phyloP scores from a whole-genome alignment of 23 tunicate species.

The Halocynthia roretzi region DNA sequence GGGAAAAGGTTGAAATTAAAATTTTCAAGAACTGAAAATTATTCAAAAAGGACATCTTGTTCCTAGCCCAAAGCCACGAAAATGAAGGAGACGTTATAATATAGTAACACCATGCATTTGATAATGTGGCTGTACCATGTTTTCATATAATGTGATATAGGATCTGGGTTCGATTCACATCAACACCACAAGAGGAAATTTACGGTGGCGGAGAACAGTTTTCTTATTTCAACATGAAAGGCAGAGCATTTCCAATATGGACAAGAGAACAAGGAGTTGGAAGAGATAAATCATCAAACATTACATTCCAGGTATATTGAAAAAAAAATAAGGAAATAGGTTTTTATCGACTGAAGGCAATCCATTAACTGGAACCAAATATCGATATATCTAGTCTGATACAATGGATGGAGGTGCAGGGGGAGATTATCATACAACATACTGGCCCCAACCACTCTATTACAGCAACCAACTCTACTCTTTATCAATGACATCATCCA shows the following conservation, averaged over 20 bases:
- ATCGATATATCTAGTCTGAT: slow-evolving; percentile 10
- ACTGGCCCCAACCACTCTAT: slow-evolving; percentile 86
- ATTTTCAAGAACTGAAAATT: not conserved
- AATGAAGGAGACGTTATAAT: not conserved
- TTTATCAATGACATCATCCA: slow-evolving; percentile 20
- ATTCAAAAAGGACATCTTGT: not conserved
- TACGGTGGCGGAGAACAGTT: slow-evolving; percentile 91
- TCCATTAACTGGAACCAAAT: not conserved
- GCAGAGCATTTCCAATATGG: slow-evolving; percentile 89
- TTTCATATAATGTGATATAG: not conserved
- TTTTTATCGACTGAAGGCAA: not conserved
- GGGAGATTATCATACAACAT: slow-evolving; percentile 96
- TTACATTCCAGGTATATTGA: slow-evolving; percentile 11
- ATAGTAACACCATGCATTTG: not conserved
- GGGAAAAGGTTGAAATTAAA: too few species aligned
- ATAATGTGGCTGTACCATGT: too few species aligned
- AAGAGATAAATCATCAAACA: slow-evolving; percentile 39
- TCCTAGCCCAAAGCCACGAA: not conserved
- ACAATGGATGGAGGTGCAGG: slow-evolving; percentile 58
- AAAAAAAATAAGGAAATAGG: slow-evolving; percentile 1
- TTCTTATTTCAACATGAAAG: slow-evolving; percentile 74
- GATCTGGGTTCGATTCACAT: slow-evolving; percentile 8
- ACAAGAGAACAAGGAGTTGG: slow-evolving; percentile 96
- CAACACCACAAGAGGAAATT: slow-evolving; percentile 20
- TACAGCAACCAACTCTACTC: slow-evolving; percentile 15